Conservation (phyloP, 2,113 vertebrate genomes). For the Furnarius figulus region DNA sequence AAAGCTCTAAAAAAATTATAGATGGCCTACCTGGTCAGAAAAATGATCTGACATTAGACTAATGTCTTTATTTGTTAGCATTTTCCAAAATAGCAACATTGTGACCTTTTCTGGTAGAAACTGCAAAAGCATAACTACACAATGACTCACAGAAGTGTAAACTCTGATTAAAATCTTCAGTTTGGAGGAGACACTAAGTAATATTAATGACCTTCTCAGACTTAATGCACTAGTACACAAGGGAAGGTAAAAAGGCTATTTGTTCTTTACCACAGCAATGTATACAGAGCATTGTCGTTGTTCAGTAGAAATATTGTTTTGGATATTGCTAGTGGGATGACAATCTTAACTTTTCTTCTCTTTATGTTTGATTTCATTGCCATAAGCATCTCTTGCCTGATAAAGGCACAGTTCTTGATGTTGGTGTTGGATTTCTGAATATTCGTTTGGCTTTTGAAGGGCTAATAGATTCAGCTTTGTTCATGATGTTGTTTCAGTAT, state of each 20-base stretch:
- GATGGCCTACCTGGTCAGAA: not conserved
- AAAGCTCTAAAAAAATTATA: not conserved
- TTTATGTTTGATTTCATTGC: not conserved
- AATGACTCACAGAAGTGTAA: not conserved
- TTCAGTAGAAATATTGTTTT: not conserved
- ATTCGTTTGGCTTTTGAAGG: not conserved
- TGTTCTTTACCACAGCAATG: not conserved
- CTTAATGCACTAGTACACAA: not conserved
- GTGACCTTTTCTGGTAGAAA: not conserved
- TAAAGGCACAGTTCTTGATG: not conserved
- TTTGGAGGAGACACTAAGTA: not conserved
- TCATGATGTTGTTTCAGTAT: not conserved
- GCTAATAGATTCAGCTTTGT: not conserved
- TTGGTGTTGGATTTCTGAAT: not conserved
- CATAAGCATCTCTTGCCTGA: not conserved
- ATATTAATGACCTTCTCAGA: not conserved
- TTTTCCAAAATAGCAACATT: not conserved
- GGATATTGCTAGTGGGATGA: not conserved
- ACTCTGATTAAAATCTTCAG: not conserved
- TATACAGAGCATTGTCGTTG: rapidly evolving
- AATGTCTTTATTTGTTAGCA: not conserved
- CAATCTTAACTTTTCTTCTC: not conserved
- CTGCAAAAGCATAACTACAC: not conserved
- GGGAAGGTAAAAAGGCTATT: not conserved
- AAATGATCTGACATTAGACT: not conserved